Percentiles rank a stretch among this genome's conserved stretches.
Evolutionary conservation across 2,888 invertebrate genomes (phyloP).

Genomic region (Lamellibrachia columna): DNA sequence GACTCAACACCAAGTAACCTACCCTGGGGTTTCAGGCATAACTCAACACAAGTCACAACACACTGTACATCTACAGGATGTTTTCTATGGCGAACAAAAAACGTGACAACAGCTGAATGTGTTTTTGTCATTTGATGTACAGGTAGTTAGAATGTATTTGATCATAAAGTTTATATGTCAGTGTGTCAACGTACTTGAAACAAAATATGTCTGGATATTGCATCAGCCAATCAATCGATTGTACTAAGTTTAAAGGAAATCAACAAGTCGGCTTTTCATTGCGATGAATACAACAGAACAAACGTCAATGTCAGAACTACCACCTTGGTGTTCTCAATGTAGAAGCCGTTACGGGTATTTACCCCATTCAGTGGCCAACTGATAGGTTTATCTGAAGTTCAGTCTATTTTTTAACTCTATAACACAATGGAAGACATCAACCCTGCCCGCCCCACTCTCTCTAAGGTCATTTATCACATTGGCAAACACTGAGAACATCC

Average conservation of each 20-base stretch:
- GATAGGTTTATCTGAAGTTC: no score
- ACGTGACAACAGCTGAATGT: no score
- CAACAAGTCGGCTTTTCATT: not conserved
- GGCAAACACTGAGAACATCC: not conserved
- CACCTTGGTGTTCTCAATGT: not conserved
- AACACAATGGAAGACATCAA: slow-evolving; percentile 21
- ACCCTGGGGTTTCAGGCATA: no score
- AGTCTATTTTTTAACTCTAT: not conserved
- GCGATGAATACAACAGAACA: not conserved
- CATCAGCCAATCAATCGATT: slow-evolving; percentile 12
- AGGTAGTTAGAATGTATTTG: not conserved
- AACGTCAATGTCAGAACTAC: not conserved
- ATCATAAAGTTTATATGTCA: not conserved
- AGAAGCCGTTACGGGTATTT: not conserved
- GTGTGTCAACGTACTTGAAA: not conserved
- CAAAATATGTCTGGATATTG: slow-evolving; percentile 13
- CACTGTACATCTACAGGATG: no score
- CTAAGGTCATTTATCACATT: not conserved
- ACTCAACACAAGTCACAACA: no score
- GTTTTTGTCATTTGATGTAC: no score
- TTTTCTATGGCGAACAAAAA: no score
- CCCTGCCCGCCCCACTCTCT: not conserved
- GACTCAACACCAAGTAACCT: no score
- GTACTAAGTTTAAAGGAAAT: not conserved
- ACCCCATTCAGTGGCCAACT: no score